Conservation (phyloP, 2,888 invertebrate species). For the Platycheirus rosarum region DNA sequence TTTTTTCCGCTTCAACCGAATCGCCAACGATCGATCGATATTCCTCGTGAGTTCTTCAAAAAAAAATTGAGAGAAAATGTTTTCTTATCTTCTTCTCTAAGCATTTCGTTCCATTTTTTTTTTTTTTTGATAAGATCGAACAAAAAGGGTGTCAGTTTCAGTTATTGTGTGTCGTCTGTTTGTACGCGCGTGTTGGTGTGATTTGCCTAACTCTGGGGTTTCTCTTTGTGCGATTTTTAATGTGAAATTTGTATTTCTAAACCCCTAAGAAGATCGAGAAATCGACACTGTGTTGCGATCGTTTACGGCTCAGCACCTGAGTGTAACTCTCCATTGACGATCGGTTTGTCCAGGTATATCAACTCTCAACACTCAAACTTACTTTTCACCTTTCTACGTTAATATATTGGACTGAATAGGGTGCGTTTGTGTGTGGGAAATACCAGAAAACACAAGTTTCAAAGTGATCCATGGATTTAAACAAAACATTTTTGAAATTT, state of each 20-base stretch:
- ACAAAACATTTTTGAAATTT: not conserved
- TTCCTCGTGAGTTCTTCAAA: slow-evolving; percentile 30
- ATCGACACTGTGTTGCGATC: slow-evolving; percentile 44
- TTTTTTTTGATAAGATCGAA: slow-evolving; percentile 47
- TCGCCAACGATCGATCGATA: slow-evolving; percentile 30
- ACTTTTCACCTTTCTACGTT: slow-evolving; percentile 52
- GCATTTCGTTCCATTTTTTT: slow-evolving; percentile 35
- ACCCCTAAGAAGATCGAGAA: slow-evolving; percentile 43
- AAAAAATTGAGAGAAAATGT: slow-evolving; percentile 44
- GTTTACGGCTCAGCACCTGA: slow-evolving; percentile 61
- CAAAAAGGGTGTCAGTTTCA: slow-evolving; percentile 40
- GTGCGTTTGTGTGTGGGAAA: slow-evolving; percentile 26
- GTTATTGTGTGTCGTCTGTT: slow-evolving; percentile 16
- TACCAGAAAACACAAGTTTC: not conserved
- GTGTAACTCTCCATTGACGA: slow-evolving; percentile 44
- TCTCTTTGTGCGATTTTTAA: slow-evolving; percentile 30
- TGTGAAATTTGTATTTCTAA: slow-evolving; percentile 41
- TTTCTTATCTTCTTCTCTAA: slow-evolving; percentile 48
- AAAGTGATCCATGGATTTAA: slow-evolving; percentile 3
- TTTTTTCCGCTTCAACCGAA: slow-evolving; percentile 11
- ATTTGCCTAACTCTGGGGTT: slow-evolving; percentile 30
- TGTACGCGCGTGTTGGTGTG: slow-evolving; percentile 30
- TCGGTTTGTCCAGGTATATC: slow-evolving; percentile 35
- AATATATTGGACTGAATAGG: slow-evolving; percentile 24
- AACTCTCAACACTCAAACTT: slow-evolving; percentile 38